Evolutionary conservation across 1,140 invertebrate genomes (phyloP), one percentile per base, ranked within the genome.

Genomic region (Euwallacea fornicatus): DNA sequence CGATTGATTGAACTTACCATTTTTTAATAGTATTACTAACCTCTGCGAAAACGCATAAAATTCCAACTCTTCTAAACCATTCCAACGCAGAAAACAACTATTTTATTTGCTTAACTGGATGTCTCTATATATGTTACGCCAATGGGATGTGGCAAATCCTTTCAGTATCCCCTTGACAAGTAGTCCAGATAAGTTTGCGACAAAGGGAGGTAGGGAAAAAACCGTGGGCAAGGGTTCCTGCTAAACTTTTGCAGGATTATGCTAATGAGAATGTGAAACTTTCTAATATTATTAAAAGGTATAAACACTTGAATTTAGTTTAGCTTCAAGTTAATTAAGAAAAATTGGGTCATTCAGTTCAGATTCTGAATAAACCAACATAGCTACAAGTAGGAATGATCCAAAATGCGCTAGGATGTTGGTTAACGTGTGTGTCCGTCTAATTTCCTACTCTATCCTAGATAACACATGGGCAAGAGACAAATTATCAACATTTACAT

Each of bases 401-500:
- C 54, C 54, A 56, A 56, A 15, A 56, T 50, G 46, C 46, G 11
- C 3, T 56, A 15, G 16, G 8, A 9, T 56, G 16, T 15, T 9
- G 8, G 54, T 56, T 9, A 56, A 56, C 11, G 16, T 9, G 16
- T 56, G 7, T 56, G 16, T 64, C 15, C 15, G 21, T 10, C 46
- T 64, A 64, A 64, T 47, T 64, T 64, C 62, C 43, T 10, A 15
- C 9, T 7, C 15, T 6, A 50, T 61, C 15, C 47, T 43, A 54
- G 50, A 61, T 68, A 60, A 10, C 44, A 68, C 56, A 61, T n/a
- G 66, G 33, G 43, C 55, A 61, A 7, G 42, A 55, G 61, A 69
- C 65, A 71, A 66, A 69, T 65, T 67, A 71, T 67, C 65, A 71
- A 69, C 74, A 75, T 75, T 75, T 75, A 67, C 71, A 73, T 69